Evolutionary conservation across 1,140 invertebrate genomes (phyloP).

Genomic region (Trinorchestia longiramus): DNA sequence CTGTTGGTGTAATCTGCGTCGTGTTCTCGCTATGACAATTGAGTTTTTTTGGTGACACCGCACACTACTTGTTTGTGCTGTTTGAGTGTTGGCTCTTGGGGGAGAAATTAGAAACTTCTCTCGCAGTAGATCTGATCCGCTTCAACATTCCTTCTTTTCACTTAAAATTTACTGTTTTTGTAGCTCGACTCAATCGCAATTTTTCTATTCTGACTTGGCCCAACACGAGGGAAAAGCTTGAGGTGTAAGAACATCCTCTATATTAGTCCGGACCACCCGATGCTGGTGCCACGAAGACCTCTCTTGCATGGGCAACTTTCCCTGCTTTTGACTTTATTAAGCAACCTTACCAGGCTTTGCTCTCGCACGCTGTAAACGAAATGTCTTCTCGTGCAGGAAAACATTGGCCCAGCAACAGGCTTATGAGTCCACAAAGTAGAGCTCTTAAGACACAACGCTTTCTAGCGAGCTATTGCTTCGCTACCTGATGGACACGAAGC

Average conservation of each 20-base stretch:
- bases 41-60: too few relatives aligned
- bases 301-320: neutral
- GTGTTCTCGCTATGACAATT: too few relatives aligned
- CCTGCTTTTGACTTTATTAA: neutral
- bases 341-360: neutral
- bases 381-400: neutral
- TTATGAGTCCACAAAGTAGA: neutral
- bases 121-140: too few relatives aligned
- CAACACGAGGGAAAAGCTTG: neutral
- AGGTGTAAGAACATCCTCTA: neutral
- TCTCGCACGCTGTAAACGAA: neutral
- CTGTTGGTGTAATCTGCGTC: too few relatives aligned
- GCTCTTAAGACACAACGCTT: neutral
- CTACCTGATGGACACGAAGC: neutral
- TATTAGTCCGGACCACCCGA: too few relatives aligned
- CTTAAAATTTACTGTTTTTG: too few relatives aligned
- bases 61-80: too few relatives aligned
- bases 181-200: too few relatives aligned
- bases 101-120: too few relatives aligned
- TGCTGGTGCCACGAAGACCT: too few relatives aligned
- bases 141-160: too few relatives aligned
- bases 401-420: conserved; percentile 27
- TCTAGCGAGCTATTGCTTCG: neutral
- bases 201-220: neutral
- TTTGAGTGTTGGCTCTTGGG: too few relatives aligned